Conservation (phyloP, 2,113 vertebrate genomes). For the Stomatorhinus ivindoensis region DNA sequence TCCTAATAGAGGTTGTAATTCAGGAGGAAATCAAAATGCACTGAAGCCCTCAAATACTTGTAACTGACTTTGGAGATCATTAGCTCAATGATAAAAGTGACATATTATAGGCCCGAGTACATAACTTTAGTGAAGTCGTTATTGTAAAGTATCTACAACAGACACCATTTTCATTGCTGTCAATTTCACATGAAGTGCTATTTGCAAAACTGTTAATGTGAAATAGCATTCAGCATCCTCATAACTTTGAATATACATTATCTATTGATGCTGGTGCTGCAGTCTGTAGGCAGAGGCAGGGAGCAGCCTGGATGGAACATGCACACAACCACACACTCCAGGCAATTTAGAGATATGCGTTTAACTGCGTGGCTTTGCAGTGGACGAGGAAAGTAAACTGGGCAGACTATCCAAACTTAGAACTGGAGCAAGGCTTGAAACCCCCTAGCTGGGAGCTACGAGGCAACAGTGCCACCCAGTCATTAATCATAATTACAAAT, state of each 20-base stretch:
- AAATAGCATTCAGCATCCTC: not conserved
- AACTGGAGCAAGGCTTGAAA: not conserved
- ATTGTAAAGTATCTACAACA: not conserved
- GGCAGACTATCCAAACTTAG: not conserved
- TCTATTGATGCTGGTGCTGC: not conserved
- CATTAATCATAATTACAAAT: not conserved
- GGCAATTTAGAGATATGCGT: not conserved
- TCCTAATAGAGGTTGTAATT: conserved; percentile 58
- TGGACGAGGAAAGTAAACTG: not conserved
- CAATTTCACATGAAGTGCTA: not conserved
- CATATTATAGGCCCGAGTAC: not conserved
- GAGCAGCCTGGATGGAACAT: not conserved
- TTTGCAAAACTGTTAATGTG: not conserved
- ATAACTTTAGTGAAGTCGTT: not conserved
- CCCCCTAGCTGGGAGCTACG: not conserved
- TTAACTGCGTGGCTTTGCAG: not conserved
- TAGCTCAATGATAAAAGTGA: not conserved
- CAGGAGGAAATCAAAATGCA: conserved; percentile 49
- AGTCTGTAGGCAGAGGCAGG: not conserved
- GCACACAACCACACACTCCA: not conserved
- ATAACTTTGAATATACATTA: not conserved
- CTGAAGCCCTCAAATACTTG: not conserved
- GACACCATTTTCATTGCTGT: not conserved
- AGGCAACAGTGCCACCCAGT: not conserved
- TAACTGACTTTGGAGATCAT: not conserved